phyloP scores from a whole-genome alignment of 2,797 vertebrate species.

The Eremophila alpestris region DNA sequence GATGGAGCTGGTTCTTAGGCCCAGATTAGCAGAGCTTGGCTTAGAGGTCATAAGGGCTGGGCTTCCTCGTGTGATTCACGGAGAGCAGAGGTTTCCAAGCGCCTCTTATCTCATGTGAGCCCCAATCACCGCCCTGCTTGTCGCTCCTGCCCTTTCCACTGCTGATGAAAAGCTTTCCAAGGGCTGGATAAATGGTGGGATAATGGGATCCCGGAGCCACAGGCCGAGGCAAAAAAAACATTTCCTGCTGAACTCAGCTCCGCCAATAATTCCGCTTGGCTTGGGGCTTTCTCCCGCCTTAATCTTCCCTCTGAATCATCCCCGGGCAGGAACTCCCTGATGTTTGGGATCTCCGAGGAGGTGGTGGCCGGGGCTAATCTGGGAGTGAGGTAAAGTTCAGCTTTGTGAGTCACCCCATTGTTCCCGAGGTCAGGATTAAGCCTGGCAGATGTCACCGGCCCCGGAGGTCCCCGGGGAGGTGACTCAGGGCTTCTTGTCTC shows the following conservation, averaged over 20 bases:
- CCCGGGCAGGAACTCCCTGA: slow-evolving; percentile 22
- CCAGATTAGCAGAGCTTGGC: neutral
- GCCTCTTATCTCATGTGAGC: neutral
- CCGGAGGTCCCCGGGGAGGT: neutral
- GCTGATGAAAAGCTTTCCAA: neutral
- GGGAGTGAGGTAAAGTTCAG: neutral
- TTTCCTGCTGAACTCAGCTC: slow-evolving; percentile 31
- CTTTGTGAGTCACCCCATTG: slow-evolving; percentile 53
- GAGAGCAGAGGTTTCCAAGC: neutral
- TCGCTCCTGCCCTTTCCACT: neutral
- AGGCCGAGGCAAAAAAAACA: neutral
- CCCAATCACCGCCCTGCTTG: neutral
- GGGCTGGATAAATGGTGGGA: neutral
- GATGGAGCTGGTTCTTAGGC: neutral
- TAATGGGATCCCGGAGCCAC: neutral
- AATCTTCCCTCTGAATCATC: slow-evolving; percentile 38
- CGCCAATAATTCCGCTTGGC: slow-evolving; percentile 18
- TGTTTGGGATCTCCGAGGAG: slow-evolving; percentile 22
- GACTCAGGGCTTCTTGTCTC: neutral
- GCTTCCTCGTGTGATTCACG: neutral
- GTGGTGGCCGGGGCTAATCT: slow-evolving; percentile 16
- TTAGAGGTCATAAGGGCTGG: neutral
- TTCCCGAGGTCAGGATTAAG: slow-evolving; percentile 19
- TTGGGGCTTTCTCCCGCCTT: slow-evolving; percentile 5
- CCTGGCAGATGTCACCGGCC: neutral